These are phyloP conservation scores for Tribolium madens DNA, from an alignment of 1,140 invertebrate genomes.

Conservation along the genomic window DNA sequence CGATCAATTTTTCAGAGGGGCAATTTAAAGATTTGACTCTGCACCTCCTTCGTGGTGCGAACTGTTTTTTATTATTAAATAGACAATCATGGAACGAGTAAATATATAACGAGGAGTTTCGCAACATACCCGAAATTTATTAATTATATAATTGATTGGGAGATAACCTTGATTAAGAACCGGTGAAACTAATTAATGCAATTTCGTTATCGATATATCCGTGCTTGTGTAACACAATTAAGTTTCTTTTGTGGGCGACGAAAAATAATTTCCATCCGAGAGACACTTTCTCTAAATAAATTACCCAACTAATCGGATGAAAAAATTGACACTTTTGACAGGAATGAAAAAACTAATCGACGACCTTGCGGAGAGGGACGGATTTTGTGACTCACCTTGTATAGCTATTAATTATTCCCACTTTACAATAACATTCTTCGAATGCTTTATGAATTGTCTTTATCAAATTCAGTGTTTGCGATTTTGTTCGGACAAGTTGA, in stretches of 20 bases:
- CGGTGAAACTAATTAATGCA: background rate
- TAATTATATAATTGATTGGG: background rate
- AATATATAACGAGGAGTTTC: background rate
- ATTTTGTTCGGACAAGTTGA: background rate
- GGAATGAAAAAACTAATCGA: slow-evolving; percentile 8
- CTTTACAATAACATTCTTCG: slow-evolving; percentile 19
- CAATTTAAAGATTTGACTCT: background rate
- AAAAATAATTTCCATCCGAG: slow-evolving; percentile 17
- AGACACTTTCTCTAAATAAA: slow-evolving; percentile 19
- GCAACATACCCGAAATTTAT: background rate
- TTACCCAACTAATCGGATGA: background rate
- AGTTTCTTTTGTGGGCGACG: slow-evolving; percentile 1
- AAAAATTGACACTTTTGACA: slow-evolving; percentile 1
- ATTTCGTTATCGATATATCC: background rate
- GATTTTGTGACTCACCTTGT: slow-evolving; percentile 21
- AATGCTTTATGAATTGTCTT: background rate
- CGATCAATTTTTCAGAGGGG: background rate
- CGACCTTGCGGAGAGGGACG: slow-evolving; percentile 12
- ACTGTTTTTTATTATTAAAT: background rate
- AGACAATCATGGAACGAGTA: background rate
- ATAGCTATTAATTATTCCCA: background rate
- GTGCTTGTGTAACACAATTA: slow-evolving; percentile 13
- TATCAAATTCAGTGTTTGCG: background rate
- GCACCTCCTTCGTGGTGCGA: background rate
- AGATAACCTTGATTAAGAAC: background rate